phyloP scores from a whole-genome alignment of 1,140 invertebrate genomes.

The Daktulosphaira vitifoliae region DNA sequence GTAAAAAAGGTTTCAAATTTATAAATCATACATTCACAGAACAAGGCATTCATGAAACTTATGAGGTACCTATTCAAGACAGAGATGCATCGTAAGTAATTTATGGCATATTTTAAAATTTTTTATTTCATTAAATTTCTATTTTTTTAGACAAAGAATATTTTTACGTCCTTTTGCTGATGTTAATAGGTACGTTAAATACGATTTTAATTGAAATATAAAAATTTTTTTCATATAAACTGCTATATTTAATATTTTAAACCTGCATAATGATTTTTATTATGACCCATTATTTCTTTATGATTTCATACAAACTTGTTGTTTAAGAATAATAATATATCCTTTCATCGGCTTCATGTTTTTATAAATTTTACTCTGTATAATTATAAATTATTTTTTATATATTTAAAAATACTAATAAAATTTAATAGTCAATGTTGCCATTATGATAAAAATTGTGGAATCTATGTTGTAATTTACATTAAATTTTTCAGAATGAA shows the following conservation, averaged over 20 bases:
- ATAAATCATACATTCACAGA: constrained; percentile 6
- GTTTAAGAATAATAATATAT: too few species aligned
- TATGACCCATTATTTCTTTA: too few species aligned
- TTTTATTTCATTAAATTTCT: background rate
- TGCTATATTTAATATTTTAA: too few species aligned
- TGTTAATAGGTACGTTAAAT: background rate
- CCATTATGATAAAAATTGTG: too few species aligned
- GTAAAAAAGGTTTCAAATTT: background rate
- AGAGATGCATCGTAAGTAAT: background rate
- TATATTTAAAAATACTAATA: background rate
- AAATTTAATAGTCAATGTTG: too few species aligned
- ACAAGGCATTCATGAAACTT: background rate
- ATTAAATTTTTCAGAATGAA: background rate
- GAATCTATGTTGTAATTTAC: too few species aligned
- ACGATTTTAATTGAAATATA: too few species aligned
- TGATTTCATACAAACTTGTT: too few species aligned
- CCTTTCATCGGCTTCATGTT: too few species aligned
- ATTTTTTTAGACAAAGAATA: background rate
- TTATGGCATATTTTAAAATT: background rate
- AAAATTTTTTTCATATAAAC: too few species aligned
- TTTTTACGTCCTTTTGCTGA: background rate
- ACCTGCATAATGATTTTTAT: too few species aligned
- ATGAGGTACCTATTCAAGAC: background rate
- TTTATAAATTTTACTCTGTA: too few species aligned
- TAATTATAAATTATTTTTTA: background rate